Evolutionary conservation across 64 coral and sea anemone genomes (phyloP), one percentile per base, ranked within the genome.

Genomic region (Stylophora pistillata): DNA sequence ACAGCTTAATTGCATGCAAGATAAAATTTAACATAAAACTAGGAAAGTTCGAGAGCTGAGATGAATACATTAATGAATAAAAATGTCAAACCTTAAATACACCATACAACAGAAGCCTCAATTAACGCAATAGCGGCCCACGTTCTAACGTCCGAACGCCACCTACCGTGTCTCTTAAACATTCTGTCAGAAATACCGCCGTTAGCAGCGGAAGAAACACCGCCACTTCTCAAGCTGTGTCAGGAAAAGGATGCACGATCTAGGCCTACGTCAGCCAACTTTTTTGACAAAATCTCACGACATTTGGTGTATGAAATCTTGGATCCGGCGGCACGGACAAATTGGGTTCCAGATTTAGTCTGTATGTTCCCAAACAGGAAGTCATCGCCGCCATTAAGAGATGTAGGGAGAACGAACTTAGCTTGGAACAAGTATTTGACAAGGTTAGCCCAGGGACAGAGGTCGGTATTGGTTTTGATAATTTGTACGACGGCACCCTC

Each of bases 141-240:
- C n/a, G n/a, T n/a, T n/a, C n/a, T n/a, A n/a, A n/a, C n/a, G n/a
- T n/a, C n/a, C n/a, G n/a, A n/a, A n/a, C n/a, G n/a, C n/a, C n/a
- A n/a, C n/a, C n/a, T n/a, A n/a, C n/a, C n/a, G n/a, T n/a, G 87
- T 12, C 87, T 56, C 61, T 89, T 94, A 21, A 89, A 89, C 53
- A 89, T 56, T 64, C 86, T 80, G 55, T 93, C 91, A 18, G 69
- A 78, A 10, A 91, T 91, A 10, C 76, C 86, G 55, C 0, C 29
- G 84, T 89, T 94, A 20, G 87, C 80, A 4, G 92, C 73, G 17
- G 80, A 81, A 25, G 92, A 74, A 5, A 81, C 92, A 54, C 87
- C 92, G 57, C 92, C 92, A 1, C 53, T 59, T 47, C 92, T 53
- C 15, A 89, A 55, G n/a, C n/a, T n/a, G n/a, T n/a, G n/a, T n/a